phyloP scores from a whole-genome alignment of 2,888 invertebrate species.

The Anagyrus pseudococci region DNA sequence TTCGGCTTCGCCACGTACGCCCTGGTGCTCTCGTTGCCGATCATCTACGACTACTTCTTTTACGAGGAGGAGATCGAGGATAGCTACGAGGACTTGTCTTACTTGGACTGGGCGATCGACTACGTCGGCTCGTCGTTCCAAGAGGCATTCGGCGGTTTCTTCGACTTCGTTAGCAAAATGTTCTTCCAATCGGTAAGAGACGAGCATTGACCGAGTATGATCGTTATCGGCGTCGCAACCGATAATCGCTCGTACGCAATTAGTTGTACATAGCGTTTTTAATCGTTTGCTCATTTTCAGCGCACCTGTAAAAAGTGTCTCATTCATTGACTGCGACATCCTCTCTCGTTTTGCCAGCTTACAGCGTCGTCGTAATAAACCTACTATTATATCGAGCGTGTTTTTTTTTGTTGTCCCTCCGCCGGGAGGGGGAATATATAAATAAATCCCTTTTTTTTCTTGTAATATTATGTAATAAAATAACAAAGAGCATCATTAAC shows the following conservation, averaged over 20 bases:
- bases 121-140: conserved; percentile 52
- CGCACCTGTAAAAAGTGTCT: conserved; percentile 51
- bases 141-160: conserved; percentile 51
- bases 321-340: no score
- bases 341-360: no score
- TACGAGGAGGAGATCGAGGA: conserved; percentile 50
- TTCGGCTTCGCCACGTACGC: conserved; percentile 50
- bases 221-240: no score
- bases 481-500: no score
- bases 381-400: no score
- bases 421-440: no score
- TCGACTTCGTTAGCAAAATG: conserved; percentile 45
- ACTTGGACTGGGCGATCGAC: conserved; percentile 47
- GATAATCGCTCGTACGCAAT: no score
- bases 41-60: conserved; percentile 51
- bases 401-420: no score
- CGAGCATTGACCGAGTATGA: no score
- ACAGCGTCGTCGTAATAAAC: no score
- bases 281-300: conserved; percentile 46
- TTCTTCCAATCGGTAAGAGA: conserved; percentile 51
- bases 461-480: no score
- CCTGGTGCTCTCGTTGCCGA: conserved; percentile 47
- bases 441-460: no score
- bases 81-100: conserved; percentile 48
- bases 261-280: not conserved